Evolutionary conservation across 2,797 vertebrate genomes (phyloP), one percentile per base, ranked within the genome.

Genomic region (Dallia pectoralis): DNA sequence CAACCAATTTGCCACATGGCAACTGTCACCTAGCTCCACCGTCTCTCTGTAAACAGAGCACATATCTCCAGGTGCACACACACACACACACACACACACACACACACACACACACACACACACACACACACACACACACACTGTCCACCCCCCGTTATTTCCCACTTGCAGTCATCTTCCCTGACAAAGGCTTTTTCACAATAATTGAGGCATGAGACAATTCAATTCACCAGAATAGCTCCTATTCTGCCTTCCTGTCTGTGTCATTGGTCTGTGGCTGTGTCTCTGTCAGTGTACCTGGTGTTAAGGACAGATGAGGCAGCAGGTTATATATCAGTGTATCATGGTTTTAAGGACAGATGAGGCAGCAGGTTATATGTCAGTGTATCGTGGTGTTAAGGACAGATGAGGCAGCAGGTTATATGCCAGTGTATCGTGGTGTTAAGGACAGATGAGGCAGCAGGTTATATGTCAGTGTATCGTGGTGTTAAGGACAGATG

Each of bases 181-280:
- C 62, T 74, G 83, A 83, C 85, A 73, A 74, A 73, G 84, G 84
- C 89, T 91, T 90, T 92, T 92, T 77, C 77, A 86, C 84, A 87
- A 84, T 91, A 91, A 91, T 91, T 91, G 87, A 91, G 89, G 86
- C 84, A 85, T 89, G 87, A 85, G 85, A 84, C 85, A 81, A 66
- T 4, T 78, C 76, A 79, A 77, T 44, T 61, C 82, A 88, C 74
- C 32, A 86, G 84, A 90, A 92, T 89, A 92, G 85, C 86, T 77
- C 72, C 69, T 77, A 78, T 70, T 82, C 72, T 72, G 67, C 77
- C 79, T 67, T 72, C 27, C 56, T 4, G 11, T 19, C 18, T 19
- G 48, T 69, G 47, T 16, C 27, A 69, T 69, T 19, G 49, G 0
- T 53, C 66, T 61, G 64, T 73, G 73, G 68, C 66, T 74, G 68